Conservation (phyloP, 1,140 invertebrate species). For the Drosophila cardini region DNA sequence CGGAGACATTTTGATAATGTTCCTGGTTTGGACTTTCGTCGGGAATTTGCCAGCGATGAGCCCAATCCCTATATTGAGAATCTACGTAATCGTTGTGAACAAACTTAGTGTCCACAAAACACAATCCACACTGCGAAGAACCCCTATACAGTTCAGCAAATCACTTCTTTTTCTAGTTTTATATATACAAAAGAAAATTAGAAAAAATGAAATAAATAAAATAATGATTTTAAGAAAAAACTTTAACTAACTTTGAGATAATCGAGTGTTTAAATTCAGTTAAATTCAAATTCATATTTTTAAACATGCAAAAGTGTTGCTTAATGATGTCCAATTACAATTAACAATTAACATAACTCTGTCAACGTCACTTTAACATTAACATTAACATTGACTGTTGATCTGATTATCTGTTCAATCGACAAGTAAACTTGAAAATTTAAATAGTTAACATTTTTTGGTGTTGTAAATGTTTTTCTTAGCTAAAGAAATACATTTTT, state of each 20-base stretch:
- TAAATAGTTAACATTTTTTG: not conserved
- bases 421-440: not conserved
- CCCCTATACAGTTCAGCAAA: constrained; percentile 1
- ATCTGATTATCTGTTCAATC: no score
- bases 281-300: no score
- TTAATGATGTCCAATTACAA: no score
- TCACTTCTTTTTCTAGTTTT: no score
- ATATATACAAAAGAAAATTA: no score
- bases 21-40: constrained; percentile 15
- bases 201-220: not conserved
- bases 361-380: no score
- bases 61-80: constrained; percentile 50
- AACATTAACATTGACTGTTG: no score
- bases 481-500: not conserved
- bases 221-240: no score
- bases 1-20: not conserved
- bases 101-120: not conserved
- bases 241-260: no score
- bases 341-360: no score
- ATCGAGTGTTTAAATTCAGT: no score
- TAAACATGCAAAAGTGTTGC: no score
- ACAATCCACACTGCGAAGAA: not conserved
- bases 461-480: not conserved
- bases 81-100: constrained; percentile 3
- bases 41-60: constrained; percentile 46